Percentiles rank a stretch among this genome's conserved stretches.
These are phyloP conservation scores for Phengaris alcon DNA, from an alignment of 2,888 invertebrate genomes.

Conservation along the genomic window DNA sequence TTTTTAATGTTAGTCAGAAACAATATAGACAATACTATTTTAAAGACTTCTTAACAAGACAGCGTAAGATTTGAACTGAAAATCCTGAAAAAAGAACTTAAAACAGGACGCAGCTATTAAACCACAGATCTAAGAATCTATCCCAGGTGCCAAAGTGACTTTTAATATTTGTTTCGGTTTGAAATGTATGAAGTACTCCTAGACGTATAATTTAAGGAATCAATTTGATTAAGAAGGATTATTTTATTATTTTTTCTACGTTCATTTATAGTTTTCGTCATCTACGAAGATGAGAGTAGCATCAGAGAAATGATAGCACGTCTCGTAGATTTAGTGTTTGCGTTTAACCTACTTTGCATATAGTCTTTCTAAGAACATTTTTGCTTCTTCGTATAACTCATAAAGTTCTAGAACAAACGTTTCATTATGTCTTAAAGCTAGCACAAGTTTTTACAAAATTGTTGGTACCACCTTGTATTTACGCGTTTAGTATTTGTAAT, in stretches of 20 bases:
- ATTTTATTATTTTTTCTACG: too few relatives aligned
- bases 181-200: background rate
- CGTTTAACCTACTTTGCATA: slow-evolving; percentile 25
- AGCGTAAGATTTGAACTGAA: background rate
- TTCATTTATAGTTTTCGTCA: too few relatives aligned
- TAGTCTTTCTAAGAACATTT: slow-evolving; percentile 26
- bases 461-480: background rate
- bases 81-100: background rate
- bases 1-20: background rate
- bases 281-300: background rate
- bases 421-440: slow-evolving; percentile 52
- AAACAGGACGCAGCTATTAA: background rate
- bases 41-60: background rate
- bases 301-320: background rate
- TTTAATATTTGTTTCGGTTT: background rate
- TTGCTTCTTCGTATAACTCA: slow-evolving; percentile 22
- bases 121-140: background rate
- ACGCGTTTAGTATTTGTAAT: background rate
- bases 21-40: background rate
- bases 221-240: too few relatives aligned
- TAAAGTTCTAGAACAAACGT: slow-evolving; percentile 31
- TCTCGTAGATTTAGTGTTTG: background rate
- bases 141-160: background rate
- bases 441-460: slow-evolving; percentile 23
- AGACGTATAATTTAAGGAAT: too few relatives aligned